Base-by-base conservation (phyloP, 2,888 invertebrate genomes). In the Linyphia triangularis region DNA sequence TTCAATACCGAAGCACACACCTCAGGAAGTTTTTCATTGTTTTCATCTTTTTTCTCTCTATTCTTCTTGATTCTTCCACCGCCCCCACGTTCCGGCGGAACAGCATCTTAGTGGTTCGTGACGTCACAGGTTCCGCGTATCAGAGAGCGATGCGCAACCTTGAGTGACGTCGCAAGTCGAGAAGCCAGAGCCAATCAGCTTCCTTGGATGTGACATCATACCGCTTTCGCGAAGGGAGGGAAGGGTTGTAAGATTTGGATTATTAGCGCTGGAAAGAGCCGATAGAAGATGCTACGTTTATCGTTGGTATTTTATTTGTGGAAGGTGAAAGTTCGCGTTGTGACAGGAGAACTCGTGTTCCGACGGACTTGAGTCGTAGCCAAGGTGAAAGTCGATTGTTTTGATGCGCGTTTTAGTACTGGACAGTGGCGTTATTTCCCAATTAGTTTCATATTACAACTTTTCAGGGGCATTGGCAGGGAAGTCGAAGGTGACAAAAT, bases 1-100 rank as follows among this genome's bases (percentile, higher is more conserved):
- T 65, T 22, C 26, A n/a, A n/a, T n/a, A n/a, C n/a, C 10, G 65
- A 63, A 24, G 37, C 24, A 30, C n/a, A n/a, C 22, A 43, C 40
- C 28, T 43, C 22, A 33, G 33, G 57, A 73, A 30, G 33, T 16
- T 16, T 19, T 19, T 13, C 19, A 59, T 59, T 22, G 73, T 30
- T 57, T 1, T 57, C 6, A 16, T 16, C 30, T 16, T 67, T 2
- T 67, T 59, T 24, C 13, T 33, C 9, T 28, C 13, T 33, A 22
- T 65, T 69, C 13, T 65, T 78, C 13, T 6, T 28, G 26, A 24
- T 43, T 67, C 43, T 69, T 59, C 57, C 24, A 43, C 73, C 83
- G 83, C 83, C 83, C 73, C 83, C 83, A 33, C 57, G 73, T 83
- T 83, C 83, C 83, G 83, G 65, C 73, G 73, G 83, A 83, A 82